Evolutionary conservation across 2,888 invertebrate species (phyloP).

Genomic region (Deilephila porcellus): DNA sequence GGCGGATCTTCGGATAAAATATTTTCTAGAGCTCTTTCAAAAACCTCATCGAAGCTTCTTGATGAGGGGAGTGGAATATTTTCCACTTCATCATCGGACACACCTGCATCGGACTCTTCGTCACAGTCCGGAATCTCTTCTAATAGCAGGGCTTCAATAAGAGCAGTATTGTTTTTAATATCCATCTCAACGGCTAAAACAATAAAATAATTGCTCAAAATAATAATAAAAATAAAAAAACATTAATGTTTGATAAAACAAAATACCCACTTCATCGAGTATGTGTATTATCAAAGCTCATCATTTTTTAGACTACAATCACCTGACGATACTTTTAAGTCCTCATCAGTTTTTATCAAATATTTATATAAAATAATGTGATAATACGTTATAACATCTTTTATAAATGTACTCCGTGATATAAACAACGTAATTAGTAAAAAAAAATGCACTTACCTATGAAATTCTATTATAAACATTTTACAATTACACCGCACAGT

Average conservation of each 20-base stretch:
- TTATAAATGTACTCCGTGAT: slow-evolving; percentile 33
- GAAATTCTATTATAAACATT: slow-evolving; percentile 35
- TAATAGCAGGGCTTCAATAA: slow-evolving; percentile 42
- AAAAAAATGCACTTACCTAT: slow-evolving; percentile 35
- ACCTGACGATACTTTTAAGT: slow-evolving; percentile 35
- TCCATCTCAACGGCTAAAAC: slow-evolving; percentile 29
- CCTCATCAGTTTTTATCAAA: slow-evolving; percentile 33
- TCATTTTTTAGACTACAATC: slow-evolving; percentile 30
- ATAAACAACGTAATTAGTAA: slow-evolving; percentile 35
- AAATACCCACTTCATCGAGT: slow-evolving; percentile 34
- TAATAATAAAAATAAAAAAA: slow-evolving; percentile 32
- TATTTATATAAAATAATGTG: slow-evolving; percentile 36
- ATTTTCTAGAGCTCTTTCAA: slow-evolving; percentile 40
- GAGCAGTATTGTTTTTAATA: slow-evolving; percentile 38
- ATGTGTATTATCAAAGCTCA: slow-evolving; percentile 31
- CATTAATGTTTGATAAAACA: slow-evolving; percentile 33
- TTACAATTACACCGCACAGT: slow-evolving; percentile 29
- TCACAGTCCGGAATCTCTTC: slow-evolving; percentile 42
- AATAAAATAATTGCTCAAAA: slow-evolving; percentile 31
- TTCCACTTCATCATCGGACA: slow-evolving; percentile 42
- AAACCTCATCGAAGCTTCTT: slow-evolving; percentile 42
- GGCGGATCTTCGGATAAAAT: slow-evolving; percentile 36
- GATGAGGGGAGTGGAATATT: slow-evolving; percentile 43
- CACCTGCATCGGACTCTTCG: slow-evolving; percentile 42
- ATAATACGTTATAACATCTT: slow-evolving; percentile 34